Evolutionary conservation across 1,140 invertebrate species (phyloP).

Genomic region (Parapsyche elsis): DNA sequence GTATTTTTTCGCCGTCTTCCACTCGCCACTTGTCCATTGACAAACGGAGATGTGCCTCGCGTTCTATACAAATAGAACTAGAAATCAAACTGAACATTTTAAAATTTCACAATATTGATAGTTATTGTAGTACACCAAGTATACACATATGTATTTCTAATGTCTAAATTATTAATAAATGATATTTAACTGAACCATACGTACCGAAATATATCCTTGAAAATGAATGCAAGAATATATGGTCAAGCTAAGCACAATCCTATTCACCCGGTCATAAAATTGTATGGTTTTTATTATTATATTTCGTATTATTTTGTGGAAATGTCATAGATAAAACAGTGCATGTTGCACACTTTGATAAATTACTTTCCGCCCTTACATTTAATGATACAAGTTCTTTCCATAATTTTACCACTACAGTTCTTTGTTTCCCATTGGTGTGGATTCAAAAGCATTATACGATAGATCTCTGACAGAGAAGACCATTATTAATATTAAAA

Average conservation of each 20-base stretch:
- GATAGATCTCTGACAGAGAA: no score
- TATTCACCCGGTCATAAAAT: neutral
- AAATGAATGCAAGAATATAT: neutral
- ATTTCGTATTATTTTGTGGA: neutral
- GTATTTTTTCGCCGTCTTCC: neutral
- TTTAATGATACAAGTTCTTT: neutral
- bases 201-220: neutral
- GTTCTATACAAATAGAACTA: constrained; percentile 8
- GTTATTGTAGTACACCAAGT: no score
- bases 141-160: no score
- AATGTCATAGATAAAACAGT: neutral
- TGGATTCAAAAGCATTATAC: no score
- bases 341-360: neutral
- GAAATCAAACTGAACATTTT: neutral
- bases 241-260: neutral
- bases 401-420: neutral
- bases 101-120: no score
- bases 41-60: neutral
- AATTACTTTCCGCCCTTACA: neutral
- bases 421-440: no score
- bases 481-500: no score
- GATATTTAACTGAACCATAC: no score
- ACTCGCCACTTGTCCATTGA: no score
- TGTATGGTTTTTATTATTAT: neutral
- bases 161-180: no score